Evolutionary conservation across 2,888 invertebrate genomes (phyloP), one percentile per base, ranked within the genome.

Genomic region (Scotopteryx bipunctaria): DNA sequence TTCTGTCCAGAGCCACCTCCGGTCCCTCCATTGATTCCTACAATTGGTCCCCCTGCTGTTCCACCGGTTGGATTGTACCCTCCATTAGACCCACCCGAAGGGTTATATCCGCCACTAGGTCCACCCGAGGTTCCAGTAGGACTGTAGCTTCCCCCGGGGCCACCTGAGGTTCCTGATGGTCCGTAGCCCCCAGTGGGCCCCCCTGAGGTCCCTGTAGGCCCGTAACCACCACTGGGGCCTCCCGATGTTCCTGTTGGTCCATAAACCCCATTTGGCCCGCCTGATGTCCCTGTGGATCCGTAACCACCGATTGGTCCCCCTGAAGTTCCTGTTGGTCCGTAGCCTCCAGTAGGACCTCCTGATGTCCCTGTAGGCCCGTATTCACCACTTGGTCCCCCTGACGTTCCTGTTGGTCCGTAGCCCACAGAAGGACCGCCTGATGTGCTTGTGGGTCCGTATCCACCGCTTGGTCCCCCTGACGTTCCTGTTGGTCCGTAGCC

Each of bases 181-280:
- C 46, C 38, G 9, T 38, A 47, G 2, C 27, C 44, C 9, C 23
- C 15, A 14, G 14, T 43, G n/a, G 27, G 44, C 2, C 40, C 27
- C 11, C 27, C 40, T 27, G 27, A 13, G 0, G 14, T 37, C 1
- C 17, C 35, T 19, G 35, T 19, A 11, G 35, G 35, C 14, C 36
- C 36, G 19, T 37, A 29, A 1, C 33, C 35, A 5, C 17, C 35
- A 27, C 2, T 36, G 0, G 23, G 35, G 1, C 44, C 17, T 11
- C 44, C 32, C 2, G 31, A 14, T 2, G 15, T 19, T 14, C 32
- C 42, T 11, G 21, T 14, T 8, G 19, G 32, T 0, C 51, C 45
- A n/a, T 51, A 45, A 4, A 36, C 46, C 2, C 37, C 32, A n/a
- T 35, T 33, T 8, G 9, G 29, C 9, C 41, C 46, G 0, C 51